Conservation (phyloP, 2,113 vertebrate species). For the Scomber scombrus region DNA sequence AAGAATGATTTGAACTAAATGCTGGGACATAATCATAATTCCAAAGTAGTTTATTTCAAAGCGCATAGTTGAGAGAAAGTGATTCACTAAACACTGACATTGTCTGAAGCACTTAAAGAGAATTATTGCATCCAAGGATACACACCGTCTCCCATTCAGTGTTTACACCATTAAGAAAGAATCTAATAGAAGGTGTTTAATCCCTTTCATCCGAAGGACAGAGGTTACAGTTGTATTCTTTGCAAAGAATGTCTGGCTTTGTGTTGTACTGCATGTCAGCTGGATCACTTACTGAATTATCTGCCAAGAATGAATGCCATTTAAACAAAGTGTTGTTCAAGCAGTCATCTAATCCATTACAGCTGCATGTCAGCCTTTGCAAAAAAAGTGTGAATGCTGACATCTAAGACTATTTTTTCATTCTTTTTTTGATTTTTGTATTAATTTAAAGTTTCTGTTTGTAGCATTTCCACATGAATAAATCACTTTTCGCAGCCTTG, state of each 20-base stretch:
- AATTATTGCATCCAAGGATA: background rate
- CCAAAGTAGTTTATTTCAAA: background rate
- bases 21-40: background rate
- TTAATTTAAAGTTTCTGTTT: constrained; percentile 15
- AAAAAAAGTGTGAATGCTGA: background rate
- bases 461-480: constrained; percentile 12
- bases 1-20: background rate
- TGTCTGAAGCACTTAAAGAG: constrained; percentile 37
- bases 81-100: background rate
- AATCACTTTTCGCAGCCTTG: background rate
- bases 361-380: background rate
- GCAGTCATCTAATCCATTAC: background rate
- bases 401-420: background rate
- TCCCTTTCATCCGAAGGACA: constrained; percentile 2
- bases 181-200: background rate
- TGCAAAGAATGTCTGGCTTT: background rate
- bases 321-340: background rate
- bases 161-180: constrained; percentile 21
- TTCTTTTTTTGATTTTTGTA: no score
- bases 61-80: background rate
- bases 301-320: background rate
- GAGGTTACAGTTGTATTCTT: background rate
- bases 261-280: background rate
- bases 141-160: constrained; percentile 22
- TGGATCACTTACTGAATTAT: background rate